Evolutionary conservation across 2,888 invertebrate species (phyloP).

Genomic region (Auanema sp.): DNA sequence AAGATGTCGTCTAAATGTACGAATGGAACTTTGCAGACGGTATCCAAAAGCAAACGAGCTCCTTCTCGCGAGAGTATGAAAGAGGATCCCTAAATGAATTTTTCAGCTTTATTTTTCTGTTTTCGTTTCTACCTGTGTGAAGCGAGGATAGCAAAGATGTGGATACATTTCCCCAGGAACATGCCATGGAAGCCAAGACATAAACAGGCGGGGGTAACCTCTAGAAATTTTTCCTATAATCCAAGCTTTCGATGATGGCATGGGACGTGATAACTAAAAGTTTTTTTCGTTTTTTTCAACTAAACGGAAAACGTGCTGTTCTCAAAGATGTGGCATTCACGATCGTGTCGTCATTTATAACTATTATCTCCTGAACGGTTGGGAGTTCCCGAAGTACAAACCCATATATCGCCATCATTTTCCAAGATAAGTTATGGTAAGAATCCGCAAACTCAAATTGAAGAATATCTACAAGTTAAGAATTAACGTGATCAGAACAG

Average conservation of each 20-base stretch:
- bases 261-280: conserved; percentile 19
- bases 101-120: too few relatives aligned
- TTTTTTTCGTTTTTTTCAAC: not conserved
- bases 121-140: conserved; percentile 49
- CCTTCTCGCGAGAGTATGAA: conserved; percentile 59
- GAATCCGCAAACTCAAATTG: conserved; percentile 62
- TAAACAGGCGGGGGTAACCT: conserved; percentile 60
- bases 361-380: conserved; percentile 45
- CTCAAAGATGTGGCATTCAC: conserved; percentile 58
- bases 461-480: conserved; percentile 49
- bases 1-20: conserved; percentile 61
- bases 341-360: conserved; percentile 60
- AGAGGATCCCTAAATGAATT: conserved; percentile 56
- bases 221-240: conserved; percentile 61
- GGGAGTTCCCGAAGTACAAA: conserved; percentile 47
- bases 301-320: conserved; percentile 9
- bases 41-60: conserved; percentile 37
- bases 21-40: conserved; percentile 56
- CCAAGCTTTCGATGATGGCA: conserved; percentile 30
- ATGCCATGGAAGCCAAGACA: conserved; percentile 63
- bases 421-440: conserved; percentile 59
- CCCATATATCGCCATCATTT: conserved; percentile 62
- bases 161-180: conserved; percentile 57
- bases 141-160: conserved; percentile 60
- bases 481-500: not conserved